These are phyloP conservation scores for Musca vetustissima DNA, from an alignment of 1,140 invertebrate species.

Conservation along the genomic window DNA sequence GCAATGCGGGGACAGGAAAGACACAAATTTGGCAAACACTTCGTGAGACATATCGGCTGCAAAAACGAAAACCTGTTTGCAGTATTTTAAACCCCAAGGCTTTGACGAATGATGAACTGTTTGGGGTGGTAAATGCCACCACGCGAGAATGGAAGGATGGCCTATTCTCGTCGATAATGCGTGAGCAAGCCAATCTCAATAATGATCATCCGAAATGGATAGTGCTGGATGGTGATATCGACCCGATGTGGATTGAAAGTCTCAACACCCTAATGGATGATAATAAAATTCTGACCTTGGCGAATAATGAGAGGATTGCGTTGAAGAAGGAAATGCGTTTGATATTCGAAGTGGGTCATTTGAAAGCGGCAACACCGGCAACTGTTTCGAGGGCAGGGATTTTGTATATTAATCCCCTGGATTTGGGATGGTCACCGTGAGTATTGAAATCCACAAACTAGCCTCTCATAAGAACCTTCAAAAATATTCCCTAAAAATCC, in stretches of 20 bases:
- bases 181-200: constrained; percentile 85
- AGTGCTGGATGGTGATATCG: constrained; percentile 93
- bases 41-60: constrained; percentile 72
- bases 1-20: constrained; percentile 83
- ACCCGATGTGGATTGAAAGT: constrained; percentile 97
- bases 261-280: constrained; percentile 87
- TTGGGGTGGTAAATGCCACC: constrained; percentile 91
- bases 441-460: constrained; percentile 43
- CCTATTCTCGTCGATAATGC: constrained; percentile 88
- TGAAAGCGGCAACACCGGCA: constrained; percentile 91
- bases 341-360: constrained; percentile 91
- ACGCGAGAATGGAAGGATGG: constrained; percentile 98
- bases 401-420: constrained; percentile 87
- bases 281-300: constrained; percentile 86
- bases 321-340: constrained; percentile 88
- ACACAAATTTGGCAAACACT: constrained; percentile 86
- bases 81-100: constrained; percentile 94
- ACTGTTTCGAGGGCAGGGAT: constrained; percentile 94
- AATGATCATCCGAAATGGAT: constrained; percentile 87
- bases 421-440: constrained; percentile 96
- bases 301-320: constrained; percentile 92
- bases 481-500: too few relatives aligned
- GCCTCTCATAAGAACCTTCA: too few relatives aligned
- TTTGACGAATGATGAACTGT: constrained; percentile 93
- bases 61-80: constrained; percentile 79